Evolutionary conservation across 2,797 vertebrate species (phyloP), one percentile per base, ranked within the genome.

Genomic region (Tauraco hartlaubi): DNA sequence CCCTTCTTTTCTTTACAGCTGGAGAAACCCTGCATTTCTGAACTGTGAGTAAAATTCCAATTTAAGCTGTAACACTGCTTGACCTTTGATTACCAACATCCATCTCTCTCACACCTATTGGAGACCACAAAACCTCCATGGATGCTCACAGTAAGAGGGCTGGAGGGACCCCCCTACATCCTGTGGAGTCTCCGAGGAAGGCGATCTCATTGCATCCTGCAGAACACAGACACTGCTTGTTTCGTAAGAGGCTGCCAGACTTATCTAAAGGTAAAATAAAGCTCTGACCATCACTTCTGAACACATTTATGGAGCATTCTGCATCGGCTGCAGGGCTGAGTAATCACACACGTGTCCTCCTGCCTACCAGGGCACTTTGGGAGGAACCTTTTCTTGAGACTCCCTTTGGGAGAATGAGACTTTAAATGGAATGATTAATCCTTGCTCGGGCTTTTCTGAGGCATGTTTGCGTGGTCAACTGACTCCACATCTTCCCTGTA

Each of bases 321-420:
- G 41, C 46, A 55, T 80, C 39, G 3, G 8, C 44, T 79, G 41
- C 41, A 67, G 39, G 58, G 35, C 28, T 82, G 61, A 87, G 41
- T 61, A 92, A 82, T 63, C 56, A 62, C 26, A 68, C 10, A 18
- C 6, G 9, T 2, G 4, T 82, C 46, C 59, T 86, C 54, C 56
- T 85, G 80, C 39, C 41, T 80, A 74, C 26, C 41, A 77, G 41
- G 46, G 19, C 1, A 1, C 66, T 76, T 71, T 44, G 37, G 56
- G 62, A 73, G 35, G 41, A 95, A 86, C 59, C 59, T 91, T 46
- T 39, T 11, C 44, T 82, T 68, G 74, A 67, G 54, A 43, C 25
- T 90, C 69, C 68, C 68, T 85, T 61, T 83, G 92, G 81, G 90
- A 95, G 72, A 54, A 54, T 58, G 9, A 68, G 49, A 72, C 54